Evolutionary conservation across 2,888 invertebrate species (phyloP).

Genomic region (Rhopalosiphum nymphaeae): DNA sequence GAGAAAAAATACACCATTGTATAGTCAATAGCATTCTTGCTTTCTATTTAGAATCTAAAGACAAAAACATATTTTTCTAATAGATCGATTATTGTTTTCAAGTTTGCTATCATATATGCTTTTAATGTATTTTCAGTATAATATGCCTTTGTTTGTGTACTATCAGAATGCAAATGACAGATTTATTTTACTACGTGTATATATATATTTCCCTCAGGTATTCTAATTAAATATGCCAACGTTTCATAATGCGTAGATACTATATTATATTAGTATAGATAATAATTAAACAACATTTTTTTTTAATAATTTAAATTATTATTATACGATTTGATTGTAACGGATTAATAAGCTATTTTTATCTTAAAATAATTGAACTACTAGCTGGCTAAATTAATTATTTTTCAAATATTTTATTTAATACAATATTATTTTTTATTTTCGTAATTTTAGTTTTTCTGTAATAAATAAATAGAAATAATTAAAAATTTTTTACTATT

Average conservation of each 20-base stretch:
- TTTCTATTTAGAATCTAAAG: background rate
- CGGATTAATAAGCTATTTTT: background rate
- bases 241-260: background rate
- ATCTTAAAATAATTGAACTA: background rate
- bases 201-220: background rate
- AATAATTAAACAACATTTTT: background rate
- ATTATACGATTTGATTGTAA: background rate
- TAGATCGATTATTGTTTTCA: background rate
- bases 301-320: background rate
- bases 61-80: background rate
- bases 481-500: too few species aligned
- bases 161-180: background rate
- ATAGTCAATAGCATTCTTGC: background rate
- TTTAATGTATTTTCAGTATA: background rate
- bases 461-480: background rate
- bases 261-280: background rate
- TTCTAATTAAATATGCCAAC: background rate
- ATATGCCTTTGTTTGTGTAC: background rate
- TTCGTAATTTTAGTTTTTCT: background rate
- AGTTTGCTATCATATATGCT: background rate
- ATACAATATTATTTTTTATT: background rate
- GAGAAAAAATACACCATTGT: background rate
- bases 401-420: background rate
- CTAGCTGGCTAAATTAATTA: background rate
- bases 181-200: background rate